phyloP scores from a whole-genome alignment of 2,797 vertebrate genomes.

The Parambassis ranga region DNA sequence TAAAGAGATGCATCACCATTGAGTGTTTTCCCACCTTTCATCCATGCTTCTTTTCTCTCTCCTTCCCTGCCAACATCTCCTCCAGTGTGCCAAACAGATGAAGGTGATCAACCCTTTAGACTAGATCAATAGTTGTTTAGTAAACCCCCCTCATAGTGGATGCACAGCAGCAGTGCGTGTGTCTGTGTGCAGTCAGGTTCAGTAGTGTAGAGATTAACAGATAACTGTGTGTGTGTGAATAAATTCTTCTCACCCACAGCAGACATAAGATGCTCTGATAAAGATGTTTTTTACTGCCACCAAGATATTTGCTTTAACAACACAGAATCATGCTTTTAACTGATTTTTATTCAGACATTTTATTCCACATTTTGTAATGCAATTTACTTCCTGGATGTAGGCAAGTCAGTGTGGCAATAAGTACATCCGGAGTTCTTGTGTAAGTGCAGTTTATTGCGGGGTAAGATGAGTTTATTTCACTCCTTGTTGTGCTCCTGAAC shows the following conservation, averaged over 20 bases:
- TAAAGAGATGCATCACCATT: too few relatives aligned
- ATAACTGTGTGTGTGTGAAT: constrained; percentile 11
- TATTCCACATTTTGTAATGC: neutral
- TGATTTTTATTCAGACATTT: too few relatives aligned
- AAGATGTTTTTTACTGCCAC: neutral
- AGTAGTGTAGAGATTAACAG: constrained; percentile 42
- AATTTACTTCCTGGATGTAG: neutral
- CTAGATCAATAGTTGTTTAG: constrained; percentile 58
- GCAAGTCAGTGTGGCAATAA: neutral
- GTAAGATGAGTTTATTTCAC: constrained; percentile 57
- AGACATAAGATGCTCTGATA: neutral
- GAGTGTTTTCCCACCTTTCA: constrained; percentile 42
- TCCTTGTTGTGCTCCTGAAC: neutral
- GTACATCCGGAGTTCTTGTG: neutral
- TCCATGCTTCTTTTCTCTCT: constrained; percentile 47
- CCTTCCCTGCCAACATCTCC: constrained; percentile 48
- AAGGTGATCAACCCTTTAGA: constrained; percentile 71
- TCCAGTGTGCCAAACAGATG: constrained; percentile 66
- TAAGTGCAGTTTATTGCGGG: neutral
- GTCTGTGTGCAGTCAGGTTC: constrained; percentile 27
- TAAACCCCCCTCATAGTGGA: constrained; percentile 26
- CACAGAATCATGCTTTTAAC: too few relatives aligned
- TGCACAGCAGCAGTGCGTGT: constrained; percentile 19
- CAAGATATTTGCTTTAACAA: neutral
- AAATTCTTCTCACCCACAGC: constrained; percentile 49